Evolutionary conservation across 2,113 vertebrate species (phyloP), one percentile per base, ranked within the genome.

Genomic region (Xenopus borealis): DNA sequence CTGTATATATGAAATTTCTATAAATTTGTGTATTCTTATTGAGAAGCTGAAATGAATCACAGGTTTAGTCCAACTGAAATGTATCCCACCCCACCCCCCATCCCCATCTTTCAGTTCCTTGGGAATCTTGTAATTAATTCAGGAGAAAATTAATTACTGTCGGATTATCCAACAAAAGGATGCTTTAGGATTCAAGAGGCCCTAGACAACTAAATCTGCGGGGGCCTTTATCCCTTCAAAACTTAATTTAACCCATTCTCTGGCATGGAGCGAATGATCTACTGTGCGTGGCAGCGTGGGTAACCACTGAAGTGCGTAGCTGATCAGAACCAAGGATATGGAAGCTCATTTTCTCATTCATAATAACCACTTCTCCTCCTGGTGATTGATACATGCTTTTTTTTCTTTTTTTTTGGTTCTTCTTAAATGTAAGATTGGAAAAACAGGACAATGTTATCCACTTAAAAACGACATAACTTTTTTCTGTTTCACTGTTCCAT

Each of bases 131-230:
- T 92, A 89, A 95, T 94, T 92, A 93, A 93, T 91, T 88, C 91
- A 89, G 89, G 86, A 91, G 91, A 92, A 93, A 93, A 91, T 92
- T 89, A 91, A 94, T 92, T 89, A 91, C 85, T 59, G 88, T 66
- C 4, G 88, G 88, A 88, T 89, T 91, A 88, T 85, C 58, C 74
- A 69, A 76, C 74, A 76, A 76, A 63, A 64, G 74, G 66, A 69
- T 79, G 66, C 66, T 76, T 76, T 76, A 76, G 74, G 62, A 76
- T 69, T 69, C 59, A 62, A 76, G 74, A 76, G 74, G 74, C 66
- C 74, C 66, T 52, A 62, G 59, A 76, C 74, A 64, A 33, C 57
- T 50, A 40, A 59, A 76, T 69, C 50, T 20, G 27, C 53, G 30
- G 46, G n/a, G 53, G 58, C 58, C 20, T 62, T 75, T 53, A 69